Conservation (phyloP, 2,888 invertebrate genomes). For the Panopea generosa region DNA sequence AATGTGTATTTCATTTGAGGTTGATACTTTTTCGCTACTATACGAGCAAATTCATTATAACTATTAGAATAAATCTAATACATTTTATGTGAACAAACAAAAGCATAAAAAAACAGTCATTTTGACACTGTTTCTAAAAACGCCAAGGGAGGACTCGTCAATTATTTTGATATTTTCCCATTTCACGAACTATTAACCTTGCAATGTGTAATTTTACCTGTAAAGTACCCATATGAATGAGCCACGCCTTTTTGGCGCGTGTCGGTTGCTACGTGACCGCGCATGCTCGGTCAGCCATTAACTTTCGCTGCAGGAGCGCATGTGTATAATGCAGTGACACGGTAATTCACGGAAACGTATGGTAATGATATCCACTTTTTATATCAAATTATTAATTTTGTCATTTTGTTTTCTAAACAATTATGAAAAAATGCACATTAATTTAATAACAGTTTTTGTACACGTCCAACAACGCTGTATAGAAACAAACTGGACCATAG, state of each 20-base stretch:
- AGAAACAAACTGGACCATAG: too few species aligned
- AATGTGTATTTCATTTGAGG: too few species aligned
- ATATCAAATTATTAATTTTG: too few species aligned
- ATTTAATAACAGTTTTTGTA: neutral
- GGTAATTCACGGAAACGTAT: conserved; percentile 42
- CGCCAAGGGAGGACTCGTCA: conserved; percentile 13
- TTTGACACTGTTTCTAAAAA: conserved; percentile 7
- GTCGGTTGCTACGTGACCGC: conserved; percentile 60
- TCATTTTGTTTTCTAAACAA: neutral
- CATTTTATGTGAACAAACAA: too few species aligned
- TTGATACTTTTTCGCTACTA: too few species aligned
- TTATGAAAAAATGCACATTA: neutral
- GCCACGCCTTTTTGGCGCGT: conserved; percentile 61
- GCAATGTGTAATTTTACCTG: conserved; percentile 53
- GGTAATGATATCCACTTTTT: conserved; percentile 44
- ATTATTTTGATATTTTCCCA: conserved; percentile 30
- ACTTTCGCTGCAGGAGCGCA: conserved; percentile 43
- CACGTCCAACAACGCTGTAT: too few species aligned
- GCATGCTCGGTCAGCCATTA: conserved; percentile 66
- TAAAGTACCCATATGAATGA: conserved; percentile 38
- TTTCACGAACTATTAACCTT: conserved; percentile 64
- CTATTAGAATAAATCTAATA: too few species aligned
- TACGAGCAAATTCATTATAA: too few species aligned
- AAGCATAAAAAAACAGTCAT: neutral
- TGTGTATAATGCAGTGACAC: conserved; percentile 43